These are phyloP conservation scores for Eulimnadia texana DNA, from an alignment of 1,140 invertebrate genomes.

Conservation along the genomic window DNA sequence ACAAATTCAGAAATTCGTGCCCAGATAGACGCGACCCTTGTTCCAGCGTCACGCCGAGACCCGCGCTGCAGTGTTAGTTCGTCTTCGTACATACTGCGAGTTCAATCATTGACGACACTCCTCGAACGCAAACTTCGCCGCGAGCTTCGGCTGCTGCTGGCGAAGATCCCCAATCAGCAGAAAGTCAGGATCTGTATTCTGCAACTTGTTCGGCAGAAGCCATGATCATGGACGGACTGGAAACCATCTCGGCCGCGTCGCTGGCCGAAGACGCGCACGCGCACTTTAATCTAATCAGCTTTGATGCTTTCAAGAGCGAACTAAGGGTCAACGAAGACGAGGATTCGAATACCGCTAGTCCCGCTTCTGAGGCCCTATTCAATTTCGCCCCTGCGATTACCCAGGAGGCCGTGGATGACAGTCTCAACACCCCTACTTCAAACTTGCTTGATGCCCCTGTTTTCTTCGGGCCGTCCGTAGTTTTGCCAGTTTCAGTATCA, in stretches of 20 bases:
- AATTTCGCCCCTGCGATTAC: neutral
- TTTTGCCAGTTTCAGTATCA: conserved; percentile 68
- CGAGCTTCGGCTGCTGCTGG: neutral
- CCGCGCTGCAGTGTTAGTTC: no score
- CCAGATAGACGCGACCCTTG: no score
- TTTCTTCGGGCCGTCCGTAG: conserved; percentile 59
- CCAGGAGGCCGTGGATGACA: conserved; percentile 8
- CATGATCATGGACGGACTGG: conserved; percentile 15
- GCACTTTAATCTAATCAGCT: conserved; percentile 10
- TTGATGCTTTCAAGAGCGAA: conserved; percentile 13
- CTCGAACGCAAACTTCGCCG: no score
- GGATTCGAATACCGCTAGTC: neutral
- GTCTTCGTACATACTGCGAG: no score
- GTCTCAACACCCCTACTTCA: conserved; percentile 57
- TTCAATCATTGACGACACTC: no score
- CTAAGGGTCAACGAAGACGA: conserved; percentile 1
- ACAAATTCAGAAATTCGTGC: no score
- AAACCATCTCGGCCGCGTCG: conserved; percentile 11
- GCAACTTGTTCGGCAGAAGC: neutral
- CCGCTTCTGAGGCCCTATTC: neutral
- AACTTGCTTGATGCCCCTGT: conserved; percentile 52
- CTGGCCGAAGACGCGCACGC: conserved; percentile 11
- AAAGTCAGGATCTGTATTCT: neutral
- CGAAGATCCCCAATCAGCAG: neutral
- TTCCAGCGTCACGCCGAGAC: no score